Evolutionary conservation across 1,140 invertebrate species (phyloP), one percentile per base, ranked within the genome.

Genomic region (Cydia strobilella): DNA sequence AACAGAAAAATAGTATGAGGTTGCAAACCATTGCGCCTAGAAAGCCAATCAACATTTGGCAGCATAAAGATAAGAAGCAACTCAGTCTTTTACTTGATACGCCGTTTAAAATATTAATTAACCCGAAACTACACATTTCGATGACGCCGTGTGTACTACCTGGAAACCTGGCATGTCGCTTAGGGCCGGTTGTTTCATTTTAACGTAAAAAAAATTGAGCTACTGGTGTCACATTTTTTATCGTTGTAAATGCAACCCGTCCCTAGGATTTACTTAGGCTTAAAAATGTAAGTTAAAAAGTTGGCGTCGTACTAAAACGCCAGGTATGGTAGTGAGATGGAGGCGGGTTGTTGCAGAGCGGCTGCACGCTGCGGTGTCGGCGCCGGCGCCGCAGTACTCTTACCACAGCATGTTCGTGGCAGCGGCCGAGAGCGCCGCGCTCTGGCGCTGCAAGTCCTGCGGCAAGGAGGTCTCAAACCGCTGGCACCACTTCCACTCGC

Each of bases 401-500:
- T 96, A 96, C 94, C 95, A 97, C 94, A 94, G 96, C 93, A 96
- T 97, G 96, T 96, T 96, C 89, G 95, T 95, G 81, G 94, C 94
- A 82, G 95, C 95, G 72, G 89, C 95, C 73, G 95, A 95, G 79
- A 95, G 94, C 77, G 94, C 95, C 35, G 94, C 95, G 72, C 93
- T 96, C 83, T 96, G 96, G 96, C 94, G 94, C 86, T 97, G 97
- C 93, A 95, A 96, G 80, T 94, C 95, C 20, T 97, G 97, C 92
- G 95, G 95, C 84, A 97, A 97, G 94, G 95, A 96, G 93, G 96
- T 97, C 74, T 96, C 96, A 86, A 97, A 97, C 92, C 94, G 96
- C 84, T 97, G 97, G 96, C 97, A 97, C 91, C 96, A 97, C 93
- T 96, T 95, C 93, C 96, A 97, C 92, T 96, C 96, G 78, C 97